Evolutionary conservation across 2,888 invertebrate genomes (phyloP).

Genomic region (Ptychoptera albimana): DNA sequence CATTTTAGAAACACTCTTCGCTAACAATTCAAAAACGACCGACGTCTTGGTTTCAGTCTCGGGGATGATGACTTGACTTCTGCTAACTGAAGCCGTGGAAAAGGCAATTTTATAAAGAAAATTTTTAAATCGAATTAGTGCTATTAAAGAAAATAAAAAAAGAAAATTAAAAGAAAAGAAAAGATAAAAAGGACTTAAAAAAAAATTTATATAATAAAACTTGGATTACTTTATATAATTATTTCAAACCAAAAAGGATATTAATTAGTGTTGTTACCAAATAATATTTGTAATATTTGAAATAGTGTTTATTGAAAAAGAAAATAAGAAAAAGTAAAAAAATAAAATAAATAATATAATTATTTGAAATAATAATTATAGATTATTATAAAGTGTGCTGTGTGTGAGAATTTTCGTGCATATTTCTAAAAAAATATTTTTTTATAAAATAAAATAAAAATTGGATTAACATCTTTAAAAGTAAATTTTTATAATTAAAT

Average conservation of each 20-base stretch:
- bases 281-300: conserved; percentile 11
- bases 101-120: conserved; percentile 23
- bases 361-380: not conserved
- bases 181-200: conserved; percentile 6
- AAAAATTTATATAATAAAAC: conserved; percentile 5
- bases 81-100: conserved; percentile 34
- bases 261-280: not conserved
- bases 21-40: conserved; percentile 86
- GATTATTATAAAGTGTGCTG: conserved; percentile 3
- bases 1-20: conserved; percentile 51
- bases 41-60: conserved; percentile 61
- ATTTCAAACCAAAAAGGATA: not conserved
- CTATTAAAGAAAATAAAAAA: conserved; percentile 8
- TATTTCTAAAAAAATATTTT: not conserved
- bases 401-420: conserved; percentile 15
- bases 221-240: not conserved
- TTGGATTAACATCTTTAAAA: not conserved
- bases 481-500: not conserved
- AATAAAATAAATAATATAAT: conserved; percentile 1
- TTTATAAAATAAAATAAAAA: too few species aligned
- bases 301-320: conserved; percentile 7
- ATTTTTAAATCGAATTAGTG: conserved; percentile 11
- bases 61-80: conserved; percentile 31
- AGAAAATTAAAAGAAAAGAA: conserved; percentile 21
- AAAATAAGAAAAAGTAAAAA: conserved; percentile 7